phyloP scores from a whole-genome alignment of 2,888 invertebrate species.

The Lissonota sp. region DNA sequence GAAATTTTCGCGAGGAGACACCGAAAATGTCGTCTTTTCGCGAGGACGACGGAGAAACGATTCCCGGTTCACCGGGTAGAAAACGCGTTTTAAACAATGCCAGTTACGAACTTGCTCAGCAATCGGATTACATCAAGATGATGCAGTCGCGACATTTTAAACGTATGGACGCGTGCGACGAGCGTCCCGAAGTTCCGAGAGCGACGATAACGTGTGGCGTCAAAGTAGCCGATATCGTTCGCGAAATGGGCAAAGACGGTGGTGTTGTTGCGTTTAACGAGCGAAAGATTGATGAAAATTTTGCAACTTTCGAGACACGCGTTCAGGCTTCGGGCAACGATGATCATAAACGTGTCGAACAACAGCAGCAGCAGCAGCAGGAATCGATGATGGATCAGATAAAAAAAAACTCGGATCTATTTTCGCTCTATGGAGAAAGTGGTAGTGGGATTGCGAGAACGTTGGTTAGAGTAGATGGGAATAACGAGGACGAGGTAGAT shows the following conservation, averaged over 20 bases:
- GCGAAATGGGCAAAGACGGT: conserved; percentile 71
- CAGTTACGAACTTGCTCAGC: conserved; percentile 80
- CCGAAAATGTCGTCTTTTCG: conserved; percentile 55
- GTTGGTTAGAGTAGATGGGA: conserved; percentile 47
- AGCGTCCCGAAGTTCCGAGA: conserved; percentile 59
- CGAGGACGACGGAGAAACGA: conserved; percentile 59
- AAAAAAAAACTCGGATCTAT: conserved; percentile 84
- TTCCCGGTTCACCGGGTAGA: conserved; percentile 56
- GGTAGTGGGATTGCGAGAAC: conserved; percentile 66
- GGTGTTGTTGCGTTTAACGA: conserved; percentile 43
- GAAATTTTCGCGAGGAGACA: conserved; percentile 47
- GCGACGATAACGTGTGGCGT: conserved; percentile 64
- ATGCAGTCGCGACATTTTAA: conserved; percentile 72
- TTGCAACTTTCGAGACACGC: background rate
- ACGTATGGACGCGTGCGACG: conserved; percentile 80
- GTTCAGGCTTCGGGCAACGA: background rate
- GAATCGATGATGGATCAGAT: conserved; percentile 77
- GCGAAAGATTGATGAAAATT: background rate
- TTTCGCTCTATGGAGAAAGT: conserved; percentile 80
- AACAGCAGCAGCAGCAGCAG: conserved; percentile 37
- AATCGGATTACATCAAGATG: conserved; percentile 77
- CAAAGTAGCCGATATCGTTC: conserved; percentile 71
- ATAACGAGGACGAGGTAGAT: conserved; percentile 79
- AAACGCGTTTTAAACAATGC: conserved; percentile 76
- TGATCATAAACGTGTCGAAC: conserved; percentile 39